Conservation (phyloP, 92 coral and sea anemone species). For the Epizoanthus ramosus region DNA sequence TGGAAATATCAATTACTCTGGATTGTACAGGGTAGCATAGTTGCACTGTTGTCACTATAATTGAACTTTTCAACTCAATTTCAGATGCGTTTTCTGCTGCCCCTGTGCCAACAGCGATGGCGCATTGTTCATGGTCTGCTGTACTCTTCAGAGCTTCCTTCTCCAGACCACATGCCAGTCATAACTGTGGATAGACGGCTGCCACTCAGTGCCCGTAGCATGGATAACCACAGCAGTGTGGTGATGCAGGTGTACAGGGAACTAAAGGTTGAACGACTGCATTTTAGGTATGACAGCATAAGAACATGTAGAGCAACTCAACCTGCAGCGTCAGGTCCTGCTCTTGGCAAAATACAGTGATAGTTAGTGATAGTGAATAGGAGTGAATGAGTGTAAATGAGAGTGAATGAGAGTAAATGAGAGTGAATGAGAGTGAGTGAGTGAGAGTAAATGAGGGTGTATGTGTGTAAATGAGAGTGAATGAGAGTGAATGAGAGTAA, state of each 20-base stretch:
- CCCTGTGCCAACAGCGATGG: conserved; percentile 92
- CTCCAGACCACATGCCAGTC: conserved; percentile 92
- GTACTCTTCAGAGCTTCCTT: conserved; percentile 82
- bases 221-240: conserved; percentile 67
- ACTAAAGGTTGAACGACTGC: conserved; percentile 79
- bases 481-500: no score
- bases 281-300: conserved; percentile 75
- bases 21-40: not conserved
- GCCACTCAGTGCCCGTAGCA: conserved; percentile 74
- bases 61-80: not conserved
- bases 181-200: conserved; percentile 87
- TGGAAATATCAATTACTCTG: not conserved
- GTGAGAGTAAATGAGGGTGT: no score
- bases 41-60: not conserved
- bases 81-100: conserved; percentile 80
- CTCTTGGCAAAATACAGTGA: no score
- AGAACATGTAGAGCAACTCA: not conserved
- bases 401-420: no score
- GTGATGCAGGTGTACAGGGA: conserved; percentile 82
- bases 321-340: no score
- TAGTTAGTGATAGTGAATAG: no score
- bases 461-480: no score
- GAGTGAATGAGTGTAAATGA: no score
- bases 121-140: conserved; percentile 84
- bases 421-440: no score